phyloP scores from a whole-genome alignment of 2,113 vertebrate species.

The Sebastes schlegelii region DNA sequence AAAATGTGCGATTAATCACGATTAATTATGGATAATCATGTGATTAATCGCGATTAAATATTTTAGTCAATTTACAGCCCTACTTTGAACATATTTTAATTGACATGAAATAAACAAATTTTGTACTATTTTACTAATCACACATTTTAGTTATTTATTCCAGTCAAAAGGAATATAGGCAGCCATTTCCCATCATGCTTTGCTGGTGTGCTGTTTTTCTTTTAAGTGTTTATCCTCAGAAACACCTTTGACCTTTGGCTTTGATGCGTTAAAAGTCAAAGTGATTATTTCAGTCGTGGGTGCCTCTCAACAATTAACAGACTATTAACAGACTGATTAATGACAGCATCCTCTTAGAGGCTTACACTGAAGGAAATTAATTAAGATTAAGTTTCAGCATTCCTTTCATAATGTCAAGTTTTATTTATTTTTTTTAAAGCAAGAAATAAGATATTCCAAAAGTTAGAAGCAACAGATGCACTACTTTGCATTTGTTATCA shows the following conservation, averaged over 20 bases:
- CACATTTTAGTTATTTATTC: background rate
- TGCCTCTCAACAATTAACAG: conserved; percentile 71
- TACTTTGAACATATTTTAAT: background rate
- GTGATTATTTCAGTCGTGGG: conserved; percentile 62
- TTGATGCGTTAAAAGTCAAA: conserved; percentile 69
- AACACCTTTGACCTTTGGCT: conserved; percentile 72
- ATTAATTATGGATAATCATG: too few species aligned
- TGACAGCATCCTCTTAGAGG: conserved; percentile 26
- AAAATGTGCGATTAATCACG: too few species aligned
- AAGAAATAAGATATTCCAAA: conserved; percentile 36
- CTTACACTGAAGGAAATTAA: conserved; percentile 23
- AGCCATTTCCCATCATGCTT: conserved; percentile 32
- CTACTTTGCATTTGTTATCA: conserved; percentile 64
- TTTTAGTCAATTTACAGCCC: too few species aligned
- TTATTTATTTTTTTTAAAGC: conserved; percentile 23
- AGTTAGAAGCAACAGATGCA: conserved; percentile 65
- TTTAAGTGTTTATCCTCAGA: conserved; percentile 50
- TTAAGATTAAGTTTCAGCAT: conserved; percentile 36
- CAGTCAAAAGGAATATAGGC: background rate
- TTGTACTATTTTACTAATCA: background rate
- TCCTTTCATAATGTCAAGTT: conserved; percentile 57
- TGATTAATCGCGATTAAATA: too few species aligned
- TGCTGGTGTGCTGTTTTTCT: background rate
- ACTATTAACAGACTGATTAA: conserved; percentile 72
- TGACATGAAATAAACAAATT: background rate